Conservation (phyloP, 2,888 invertebrate genomes). For the Caenorhabditis sp. region DNA sequence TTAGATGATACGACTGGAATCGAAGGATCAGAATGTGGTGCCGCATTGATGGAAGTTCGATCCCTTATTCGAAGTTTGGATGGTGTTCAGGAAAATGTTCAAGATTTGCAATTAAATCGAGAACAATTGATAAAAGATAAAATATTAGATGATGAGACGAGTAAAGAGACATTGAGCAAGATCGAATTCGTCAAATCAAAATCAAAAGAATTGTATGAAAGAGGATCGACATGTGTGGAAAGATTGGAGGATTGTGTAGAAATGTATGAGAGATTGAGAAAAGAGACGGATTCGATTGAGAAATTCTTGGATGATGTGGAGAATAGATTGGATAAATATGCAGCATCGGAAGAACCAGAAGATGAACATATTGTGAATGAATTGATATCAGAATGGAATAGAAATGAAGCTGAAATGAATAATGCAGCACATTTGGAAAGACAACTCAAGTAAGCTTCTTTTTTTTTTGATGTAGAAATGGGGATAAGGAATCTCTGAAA, state of each 20-base stretch:
- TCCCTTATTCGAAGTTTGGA: slow-evolving; percentile 32
- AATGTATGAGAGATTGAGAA: slow-evolving; percentile 32
- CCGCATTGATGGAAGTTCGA: slow-evolving; percentile 47
- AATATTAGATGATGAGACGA: slow-evolving; percentile 51
- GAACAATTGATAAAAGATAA: slow-evolving; percentile 33
- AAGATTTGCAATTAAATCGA: slow-evolving; percentile 23
- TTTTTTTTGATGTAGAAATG: not conserved
- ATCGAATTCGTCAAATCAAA: slow-evolving; percentile 43
- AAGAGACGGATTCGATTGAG: slow-evolving; percentile 39
- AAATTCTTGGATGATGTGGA: slow-evolving; percentile 50
- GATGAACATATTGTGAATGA: slow-evolving; percentile 42
- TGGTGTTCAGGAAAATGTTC: slow-evolving; percentile 33
- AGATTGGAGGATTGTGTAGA: slow-evolving; percentile 60
- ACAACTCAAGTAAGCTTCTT: slow-evolving; percentile 29
- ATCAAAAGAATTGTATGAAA: slow-evolving; percentile 42
- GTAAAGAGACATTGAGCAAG: slow-evolving; percentile 21
- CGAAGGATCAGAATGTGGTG: slow-evolving; percentile 44
- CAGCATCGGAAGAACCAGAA: slow-evolving; percentile 28
- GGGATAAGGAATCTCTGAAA: not conserved
- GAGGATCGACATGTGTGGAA: slow-evolving; percentile 52
- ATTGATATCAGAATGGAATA: slow-evolving; percentile 54
- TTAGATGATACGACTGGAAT: slow-evolving; percentile 64
- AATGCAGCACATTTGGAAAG: slow-evolving; percentile 45
- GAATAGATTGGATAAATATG: slow-evolving; percentile 41
- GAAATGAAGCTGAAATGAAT: slow-evolving; percentile 49